These are phyloP conservation scores for Dromococcyx pavoninus DNA, from an alignment of 2,797 vertebrate genomes.

Conservation along the genomic window DNA sequence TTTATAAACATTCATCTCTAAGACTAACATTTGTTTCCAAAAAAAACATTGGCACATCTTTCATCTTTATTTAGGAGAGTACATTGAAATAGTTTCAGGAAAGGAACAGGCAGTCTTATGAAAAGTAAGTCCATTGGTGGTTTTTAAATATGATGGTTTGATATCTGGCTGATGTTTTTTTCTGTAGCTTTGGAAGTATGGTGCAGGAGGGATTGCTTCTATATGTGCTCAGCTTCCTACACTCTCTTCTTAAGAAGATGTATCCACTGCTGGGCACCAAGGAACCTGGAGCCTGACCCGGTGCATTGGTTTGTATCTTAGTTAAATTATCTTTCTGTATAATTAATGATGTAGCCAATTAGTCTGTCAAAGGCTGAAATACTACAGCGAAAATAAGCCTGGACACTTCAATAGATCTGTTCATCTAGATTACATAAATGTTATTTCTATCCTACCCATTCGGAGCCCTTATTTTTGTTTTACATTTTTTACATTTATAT, in stretches of 20 bases:
- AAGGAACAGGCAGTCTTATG: not conserved
- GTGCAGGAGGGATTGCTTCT: not conserved
- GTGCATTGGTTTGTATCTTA: slow-evolving; percentile 11
- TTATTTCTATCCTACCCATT: not conserved
- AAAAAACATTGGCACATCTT: not conserved
- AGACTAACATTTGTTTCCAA: not conserved
- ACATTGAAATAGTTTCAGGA: not conserved
- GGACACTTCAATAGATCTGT: not conserved
- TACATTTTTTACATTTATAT: not conserved
- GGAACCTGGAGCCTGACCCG: not conserved
- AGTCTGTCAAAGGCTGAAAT: slow-evolving; percentile 17
- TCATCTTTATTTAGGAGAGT: not conserved
- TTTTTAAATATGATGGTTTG: not conserved
- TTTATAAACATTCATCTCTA: not conserved
- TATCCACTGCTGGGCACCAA: not conserved
- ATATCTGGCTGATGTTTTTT: not conserved
- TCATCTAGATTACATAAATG: not conserved
- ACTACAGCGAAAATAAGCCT: not conserved
- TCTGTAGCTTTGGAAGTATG: not conserved
- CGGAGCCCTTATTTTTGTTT: not conserved
- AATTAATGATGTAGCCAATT: slow-evolving; percentile 42
- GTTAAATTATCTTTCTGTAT: slow-evolving; percentile 47
- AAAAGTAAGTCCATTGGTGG: not conserved
- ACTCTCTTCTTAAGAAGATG: not conserved
- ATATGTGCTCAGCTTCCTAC: not conserved